phyloP scores from a whole-genome alignment of 2,888 invertebrate genomes.

The Volucella zonaria region DNA sequence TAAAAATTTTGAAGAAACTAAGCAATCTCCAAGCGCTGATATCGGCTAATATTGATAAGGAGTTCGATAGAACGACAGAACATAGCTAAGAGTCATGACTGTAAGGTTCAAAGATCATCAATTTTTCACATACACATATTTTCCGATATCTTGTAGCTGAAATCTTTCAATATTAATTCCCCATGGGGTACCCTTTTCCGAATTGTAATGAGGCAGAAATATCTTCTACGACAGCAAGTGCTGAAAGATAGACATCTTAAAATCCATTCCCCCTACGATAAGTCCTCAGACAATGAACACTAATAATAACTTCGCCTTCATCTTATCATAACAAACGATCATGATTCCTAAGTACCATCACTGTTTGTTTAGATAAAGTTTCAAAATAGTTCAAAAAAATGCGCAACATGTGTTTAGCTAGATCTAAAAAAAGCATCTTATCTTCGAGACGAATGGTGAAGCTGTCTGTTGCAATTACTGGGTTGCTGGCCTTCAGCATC shows the following conservation, averaged over 20 bases:
- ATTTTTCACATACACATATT: no score
- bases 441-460: not conserved
- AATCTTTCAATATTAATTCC: no score
- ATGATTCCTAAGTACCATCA: constrained; percentile 45
- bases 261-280: not conserved
- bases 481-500: constrained; percentile 36
- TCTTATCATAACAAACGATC: constrained; percentile 52
- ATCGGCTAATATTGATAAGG: no score
- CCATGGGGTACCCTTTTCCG: no score
- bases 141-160: no score
- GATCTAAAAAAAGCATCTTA: constrained; percentile 50
- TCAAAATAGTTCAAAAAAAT: constrained; percentile 65
- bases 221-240: not conserved
- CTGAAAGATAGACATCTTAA: not conserved
- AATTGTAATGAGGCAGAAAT: no score
- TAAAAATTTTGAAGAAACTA: no score
- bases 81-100: no score
- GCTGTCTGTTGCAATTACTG: constrained; percentile 21
- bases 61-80: no score
- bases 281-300: not conserved
- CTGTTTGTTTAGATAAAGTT: constrained; percentile 70
- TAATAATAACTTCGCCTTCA: constrained; percentile 27
- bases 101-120: no score
- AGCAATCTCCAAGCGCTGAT: no score
- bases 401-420: constrained; percentile 67